phyloP scores from a whole-genome alignment of 2,113 vertebrate genomes.

The Mastomys coucha region DNA sequence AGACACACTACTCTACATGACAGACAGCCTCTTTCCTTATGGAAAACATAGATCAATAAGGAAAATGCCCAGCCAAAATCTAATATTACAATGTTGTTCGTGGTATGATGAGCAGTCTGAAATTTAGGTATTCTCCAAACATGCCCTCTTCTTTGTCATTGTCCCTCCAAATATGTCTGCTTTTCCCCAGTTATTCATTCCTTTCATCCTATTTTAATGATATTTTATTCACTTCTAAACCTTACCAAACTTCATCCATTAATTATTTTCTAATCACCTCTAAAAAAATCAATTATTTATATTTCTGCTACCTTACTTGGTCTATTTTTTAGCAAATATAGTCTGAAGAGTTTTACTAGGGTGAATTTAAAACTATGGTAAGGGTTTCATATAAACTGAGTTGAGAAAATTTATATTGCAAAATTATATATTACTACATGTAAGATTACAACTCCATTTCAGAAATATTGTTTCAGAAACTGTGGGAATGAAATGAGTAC shows the following conservation, averaged over 20 bases:
- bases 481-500: not conserved
- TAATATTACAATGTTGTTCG: not conserved
- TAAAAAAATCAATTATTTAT: not conserved
- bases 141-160: not conserved
- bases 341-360: not conserved
- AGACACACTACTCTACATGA: not conserved
- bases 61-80: not conserved
- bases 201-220: not conserved
- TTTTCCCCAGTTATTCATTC: not conserved
- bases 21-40: not conserved
- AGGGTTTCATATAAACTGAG: not conserved
- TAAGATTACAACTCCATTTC: not conserved
- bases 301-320: not conserved
- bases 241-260: not conserved
- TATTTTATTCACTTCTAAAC: not conserved
- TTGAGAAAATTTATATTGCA: not conserved
- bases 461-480: not conserved
- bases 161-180: not conserved
- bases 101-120: not conserved
- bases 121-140: not conserved
- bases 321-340: not conserved
- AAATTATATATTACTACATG: not conserved
- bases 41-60: not conserved
- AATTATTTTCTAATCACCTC: not conserved
- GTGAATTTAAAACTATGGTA: not conserved